phyloP scores from a whole-genome alignment of 2,113 vertebrate genomes.

The Talpa occidentalis region DNA sequence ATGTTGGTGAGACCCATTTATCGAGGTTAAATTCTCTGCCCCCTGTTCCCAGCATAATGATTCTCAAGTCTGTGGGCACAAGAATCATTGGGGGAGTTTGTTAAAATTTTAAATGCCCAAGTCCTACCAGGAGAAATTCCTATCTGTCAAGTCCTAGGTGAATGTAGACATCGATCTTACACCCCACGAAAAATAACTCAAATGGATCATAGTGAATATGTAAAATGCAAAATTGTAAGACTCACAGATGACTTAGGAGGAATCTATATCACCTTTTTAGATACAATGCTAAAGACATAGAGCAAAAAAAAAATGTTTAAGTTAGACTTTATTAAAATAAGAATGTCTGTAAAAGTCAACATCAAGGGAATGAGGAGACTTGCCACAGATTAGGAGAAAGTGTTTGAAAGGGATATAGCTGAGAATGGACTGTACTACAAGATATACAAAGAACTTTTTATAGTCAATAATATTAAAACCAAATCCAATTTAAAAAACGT shows the following conservation, averaged over 20 bases:
- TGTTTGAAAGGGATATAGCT: background rate
- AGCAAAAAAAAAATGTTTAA: background rate
- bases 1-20: background rate
- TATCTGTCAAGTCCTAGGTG: background rate
- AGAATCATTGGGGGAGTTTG: background rate
- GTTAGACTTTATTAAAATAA: background rate
- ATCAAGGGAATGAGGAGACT: background rate
- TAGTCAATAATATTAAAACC: background rate
- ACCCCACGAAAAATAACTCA: background rate
- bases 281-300: background rate
- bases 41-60: background rate
- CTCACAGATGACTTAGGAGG: background rate
- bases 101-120: background rate
- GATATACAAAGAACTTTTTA: background rate
- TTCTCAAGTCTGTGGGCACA: slow-evolving; percentile 1
- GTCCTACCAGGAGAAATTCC: background rate
- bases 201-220: background rate
- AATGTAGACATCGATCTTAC: background rate
- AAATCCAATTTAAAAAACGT: background rate
- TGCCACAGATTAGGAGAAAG: background rate
- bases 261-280: background rate
- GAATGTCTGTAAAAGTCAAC: background rate
- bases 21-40: background rate
- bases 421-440: background rate
- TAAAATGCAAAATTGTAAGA: background rate